These are phyloP conservation scores for Mycetomoellerius zeteki DNA, from an alignment of 1,140 invertebrate species.

Conservation along the genomic window DNA sequence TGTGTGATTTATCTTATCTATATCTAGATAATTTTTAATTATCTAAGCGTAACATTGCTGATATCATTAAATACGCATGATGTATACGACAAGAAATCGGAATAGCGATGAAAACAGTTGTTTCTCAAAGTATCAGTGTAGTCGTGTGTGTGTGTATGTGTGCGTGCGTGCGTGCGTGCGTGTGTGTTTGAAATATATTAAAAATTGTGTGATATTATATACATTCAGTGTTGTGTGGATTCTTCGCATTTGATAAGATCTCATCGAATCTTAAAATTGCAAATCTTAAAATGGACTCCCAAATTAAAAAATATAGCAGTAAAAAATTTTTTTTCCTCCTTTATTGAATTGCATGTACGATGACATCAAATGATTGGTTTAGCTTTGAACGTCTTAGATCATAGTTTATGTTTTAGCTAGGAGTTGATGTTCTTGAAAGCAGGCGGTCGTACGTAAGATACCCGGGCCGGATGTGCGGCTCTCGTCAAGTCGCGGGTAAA, in stretches of 20 bases:
- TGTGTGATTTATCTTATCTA: too few relatives aligned
- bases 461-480: constrained; percentile 67
- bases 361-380: too few relatives aligned
- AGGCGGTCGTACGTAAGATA: constrained; percentile 48
- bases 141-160: too few relatives aligned
- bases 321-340: too few relatives aligned
- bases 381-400: not conserved
- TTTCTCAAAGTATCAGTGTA: not conserved
- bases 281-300: too few relatives aligned
- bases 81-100: not conserved
- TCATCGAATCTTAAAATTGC: too few relatives aligned
- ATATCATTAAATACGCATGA: not conserved
- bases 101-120: not conserved
- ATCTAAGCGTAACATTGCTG: too few relatives aligned
- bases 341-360: too few relatives aligned
- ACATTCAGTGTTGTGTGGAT: not conserved
- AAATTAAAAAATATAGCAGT: too few relatives aligned
- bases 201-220: not conserved
- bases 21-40: too few relatives aligned
- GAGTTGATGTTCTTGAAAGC: constrained; percentile 29
- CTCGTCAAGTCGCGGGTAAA: constrained; percentile 56
- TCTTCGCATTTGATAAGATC: constrained; percentile 14
- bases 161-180: too few relatives aligned
- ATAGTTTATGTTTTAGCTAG: not conserved
- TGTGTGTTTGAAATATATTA: not conserved